These are phyloP conservation scores for Enteromius treurensis DNA, from an alignment of 2,797 vertebrate species.

Conservation along the genomic window DNA sequence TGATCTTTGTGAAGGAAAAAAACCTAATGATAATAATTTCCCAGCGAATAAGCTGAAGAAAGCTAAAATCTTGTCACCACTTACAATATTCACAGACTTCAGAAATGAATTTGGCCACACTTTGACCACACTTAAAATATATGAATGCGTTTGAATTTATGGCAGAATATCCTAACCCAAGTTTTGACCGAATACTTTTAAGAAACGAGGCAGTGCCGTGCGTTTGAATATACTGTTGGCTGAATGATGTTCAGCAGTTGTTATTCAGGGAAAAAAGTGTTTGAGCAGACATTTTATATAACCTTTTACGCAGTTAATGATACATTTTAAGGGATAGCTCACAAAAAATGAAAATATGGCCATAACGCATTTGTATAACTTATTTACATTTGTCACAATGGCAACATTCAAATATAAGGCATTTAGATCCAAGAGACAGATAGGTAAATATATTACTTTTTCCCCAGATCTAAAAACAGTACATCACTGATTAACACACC, in stretches of 20 bases:
- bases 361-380: not conserved
- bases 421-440: conserved; percentile 24
- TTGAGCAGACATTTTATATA: not conserved
- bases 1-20: not conserved
- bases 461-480: not conserved
- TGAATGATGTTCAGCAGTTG: not conserved
- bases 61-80: not conserved
- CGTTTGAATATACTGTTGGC: not conserved
- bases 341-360: not conserved
- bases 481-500: not conserved
- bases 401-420: conserved; percentile 9
- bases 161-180: not conserved
- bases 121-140: conserved; percentile 8
- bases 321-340: not conserved
- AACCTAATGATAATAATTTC: not conserved
- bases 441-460: not conserved
- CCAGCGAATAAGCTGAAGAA: conserved; percentile 19
- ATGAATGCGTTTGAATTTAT: not conserved
- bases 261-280: not conserved
- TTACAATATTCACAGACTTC: not conserved
- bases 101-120: not conserved
- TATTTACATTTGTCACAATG: conserved; percentile 30
- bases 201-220: not conserved
- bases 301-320: not conserved
- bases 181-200: conserved; percentile 1